Evolutionary conservation across 2,888 invertebrate genomes (phyloP).

Genomic region (Allygus modestus): DNA sequence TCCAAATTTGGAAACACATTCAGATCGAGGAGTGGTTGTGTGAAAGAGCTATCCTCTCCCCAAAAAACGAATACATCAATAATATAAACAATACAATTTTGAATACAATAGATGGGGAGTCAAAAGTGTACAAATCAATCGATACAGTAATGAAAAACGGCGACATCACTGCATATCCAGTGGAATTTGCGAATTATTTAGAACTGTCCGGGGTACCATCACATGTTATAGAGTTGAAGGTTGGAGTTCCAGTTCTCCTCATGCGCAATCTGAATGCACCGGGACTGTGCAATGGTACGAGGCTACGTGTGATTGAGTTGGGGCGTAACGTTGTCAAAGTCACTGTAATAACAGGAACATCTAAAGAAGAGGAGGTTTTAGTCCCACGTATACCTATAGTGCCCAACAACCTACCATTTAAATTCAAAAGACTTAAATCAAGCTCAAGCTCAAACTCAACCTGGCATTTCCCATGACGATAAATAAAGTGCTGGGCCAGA

Average conservation of each 20-base stretch:
- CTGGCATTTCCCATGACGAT: neutral
- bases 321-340: neutral
- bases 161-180: neutral
- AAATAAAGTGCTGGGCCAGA: neutral
- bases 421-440: neutral
- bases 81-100: constrained; percentile 5
- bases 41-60: neutral
- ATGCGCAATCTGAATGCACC: constrained; percentile 21
- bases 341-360: neutral
- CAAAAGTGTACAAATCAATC: neutral
- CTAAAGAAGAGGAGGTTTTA: neutral
- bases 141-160: neutral
- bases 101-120: neutral
- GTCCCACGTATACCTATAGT: neutral
- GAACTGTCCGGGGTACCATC: neutral
- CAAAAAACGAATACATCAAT: neutral
- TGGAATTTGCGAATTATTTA: neutral
- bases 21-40: neutral
- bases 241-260: neutral
- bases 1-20: no score
- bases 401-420: neutral
- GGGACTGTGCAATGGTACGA: constrained; percentile 12
- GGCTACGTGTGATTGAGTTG: neutral
- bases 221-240: neutral
- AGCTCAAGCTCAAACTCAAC: neutral